Conservation (phyloP, 2,797 vertebrate genomes). For the Zalophus californianus region DNA sequence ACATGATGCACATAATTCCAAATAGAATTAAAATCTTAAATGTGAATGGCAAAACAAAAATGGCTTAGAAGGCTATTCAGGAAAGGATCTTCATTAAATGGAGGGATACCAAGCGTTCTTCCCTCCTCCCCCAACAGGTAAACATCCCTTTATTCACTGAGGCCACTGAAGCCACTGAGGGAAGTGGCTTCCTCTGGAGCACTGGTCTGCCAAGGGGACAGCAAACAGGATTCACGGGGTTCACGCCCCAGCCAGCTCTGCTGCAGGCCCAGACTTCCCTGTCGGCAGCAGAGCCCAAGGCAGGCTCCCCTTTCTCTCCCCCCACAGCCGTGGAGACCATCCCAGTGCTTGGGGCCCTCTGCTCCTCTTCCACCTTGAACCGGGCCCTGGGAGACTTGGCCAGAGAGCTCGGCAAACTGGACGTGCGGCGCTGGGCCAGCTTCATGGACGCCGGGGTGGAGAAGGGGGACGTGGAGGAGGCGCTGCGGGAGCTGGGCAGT, state of each 20-base stretch:
- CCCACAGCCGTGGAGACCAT: conserved; percentile 83
- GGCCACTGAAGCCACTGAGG: not conserved
- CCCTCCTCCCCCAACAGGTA: not conserved
- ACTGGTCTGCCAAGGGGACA: not conserved
- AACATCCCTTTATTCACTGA: conserved; percentile 40
- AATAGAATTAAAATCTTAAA: not conserved
- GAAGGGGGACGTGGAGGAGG: conserved; percentile 89
- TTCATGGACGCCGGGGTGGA: conserved; percentile 91
- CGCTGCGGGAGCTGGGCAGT: conserved; percentile 89
- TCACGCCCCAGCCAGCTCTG: not conserved
- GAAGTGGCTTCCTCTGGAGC: not conserved
- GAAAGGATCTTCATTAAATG: not conserved
- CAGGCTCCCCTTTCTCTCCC: not conserved
- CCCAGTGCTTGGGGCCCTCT: conserved; percentile 92
- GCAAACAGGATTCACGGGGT: not conserved
- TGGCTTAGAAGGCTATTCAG: not conserved
- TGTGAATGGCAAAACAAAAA: not conserved
- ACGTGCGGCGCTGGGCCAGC: conserved; percentile 88
- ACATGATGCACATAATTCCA: not conserved
- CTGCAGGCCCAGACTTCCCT: not conserved
- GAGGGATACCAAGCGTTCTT: not conserved
- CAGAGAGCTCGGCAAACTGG: conserved; percentile 68
- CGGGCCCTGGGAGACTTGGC: conserved; percentile 87
- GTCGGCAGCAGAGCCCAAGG: not conserved
- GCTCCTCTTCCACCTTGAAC: conserved; percentile 85